These are phyloP conservation scores for Eurystomus glaucurus DNA, from an alignment of 2,797 vertebrate genomes.

Conservation along the genomic window DNA sequence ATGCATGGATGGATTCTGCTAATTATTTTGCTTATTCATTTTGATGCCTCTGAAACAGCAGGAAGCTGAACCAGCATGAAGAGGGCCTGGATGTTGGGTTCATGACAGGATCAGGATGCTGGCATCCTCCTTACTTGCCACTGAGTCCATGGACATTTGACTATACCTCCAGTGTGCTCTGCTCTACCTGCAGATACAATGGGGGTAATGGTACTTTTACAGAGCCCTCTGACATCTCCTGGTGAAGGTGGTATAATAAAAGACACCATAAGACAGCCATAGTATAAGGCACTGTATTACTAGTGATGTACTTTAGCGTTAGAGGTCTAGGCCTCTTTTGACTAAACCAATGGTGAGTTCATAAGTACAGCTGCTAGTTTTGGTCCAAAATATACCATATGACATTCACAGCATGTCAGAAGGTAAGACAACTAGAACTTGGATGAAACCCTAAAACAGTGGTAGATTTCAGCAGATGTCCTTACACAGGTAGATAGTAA, in stretches of 20 bases:
- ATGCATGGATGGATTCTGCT: not conserved
- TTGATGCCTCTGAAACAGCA: not conserved
- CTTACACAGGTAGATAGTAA: not conserved
- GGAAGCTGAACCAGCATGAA: not conserved
- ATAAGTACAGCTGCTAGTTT: not conserved
- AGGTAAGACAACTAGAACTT: not conserved
- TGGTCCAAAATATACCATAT: accelerated
- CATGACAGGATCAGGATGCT: not conserved
- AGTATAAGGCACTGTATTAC: accelerated
- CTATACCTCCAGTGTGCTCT: accelerated
- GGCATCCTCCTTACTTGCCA: not conserved
- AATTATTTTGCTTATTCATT: not conserved
- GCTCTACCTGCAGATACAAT: not conserved
- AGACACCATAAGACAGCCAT: not conserved
- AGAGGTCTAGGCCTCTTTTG: not conserved
- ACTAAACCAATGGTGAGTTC: not conserved
- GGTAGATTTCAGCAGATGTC: not conserved
- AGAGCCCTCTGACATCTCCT: not conserved
- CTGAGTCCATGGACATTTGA: accelerated
- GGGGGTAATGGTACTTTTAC: not conserved
- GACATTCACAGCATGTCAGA: not conserved
- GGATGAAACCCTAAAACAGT: not conserved
- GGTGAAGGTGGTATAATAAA: not conserved
- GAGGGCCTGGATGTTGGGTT: not conserved
- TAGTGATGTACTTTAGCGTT: not conserved